Evolutionary conservation across 2,888 invertebrate species (phyloP), one percentile per base, ranked within the genome.

Genomic region (Lymantria dispar): DNA sequence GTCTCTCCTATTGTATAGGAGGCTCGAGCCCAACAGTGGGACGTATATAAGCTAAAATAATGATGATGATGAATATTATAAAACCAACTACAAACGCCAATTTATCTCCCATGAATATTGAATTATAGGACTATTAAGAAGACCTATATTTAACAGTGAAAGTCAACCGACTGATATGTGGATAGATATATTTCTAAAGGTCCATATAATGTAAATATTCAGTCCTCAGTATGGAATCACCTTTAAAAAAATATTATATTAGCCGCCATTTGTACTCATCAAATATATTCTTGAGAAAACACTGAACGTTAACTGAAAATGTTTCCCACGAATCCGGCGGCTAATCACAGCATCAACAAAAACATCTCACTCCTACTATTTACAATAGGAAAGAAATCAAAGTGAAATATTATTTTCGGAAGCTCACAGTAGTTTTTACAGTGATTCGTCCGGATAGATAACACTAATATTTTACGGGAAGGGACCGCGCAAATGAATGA

Each of bases 331-430:
- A 68, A 60, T 68, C 81, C 77, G 66, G 62, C 68, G 70, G 78
- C 70, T 56, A 51, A 76, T 73, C 80, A 80, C 79, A 82, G 76
- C 63, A 60, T 69, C 80, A 76, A 78, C 33, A 78, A 75, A 74
- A 72, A 75, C 73, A 74, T 74, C 76, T 80, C 78, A 78, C 73
- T 73, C 77, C 74, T 81, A n/a, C 76, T 91, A 89, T 91, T 90
- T 88, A 86, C 90, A 84, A 83, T 83, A 79, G 86, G 81, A 84
- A 88, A 88, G 87, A 85, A 90, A 89, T 88, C 87, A 83, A 76
- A 62, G 62, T 82, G 85, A 87, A 83, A 80, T 84, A 87, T 85
- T 83, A 85, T 85, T 85, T 83, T 83, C 66, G 70, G 72, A 74
- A 75, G 74, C 67, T 54, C 60, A 64, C 68, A 76, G 74, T 87